A percentile compares a stretch with the other conserved stretches of the same genome.
These are phyloP conservation scores for Metaphire vulgaris DNA, from an alignment of 1,140 invertebrate species.

Conservation along the genomic window DNA sequence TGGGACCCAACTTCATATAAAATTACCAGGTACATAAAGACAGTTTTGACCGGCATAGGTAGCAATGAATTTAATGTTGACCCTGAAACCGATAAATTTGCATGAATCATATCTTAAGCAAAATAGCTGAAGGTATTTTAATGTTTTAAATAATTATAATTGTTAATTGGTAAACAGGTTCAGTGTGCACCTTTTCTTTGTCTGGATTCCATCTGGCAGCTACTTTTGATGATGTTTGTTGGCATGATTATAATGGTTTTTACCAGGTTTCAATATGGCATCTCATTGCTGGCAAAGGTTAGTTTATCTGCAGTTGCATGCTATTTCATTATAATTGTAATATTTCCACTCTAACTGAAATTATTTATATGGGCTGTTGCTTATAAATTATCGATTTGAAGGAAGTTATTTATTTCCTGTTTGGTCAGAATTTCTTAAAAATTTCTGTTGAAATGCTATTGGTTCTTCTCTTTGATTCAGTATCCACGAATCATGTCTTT, in stretches of 20 bases:
- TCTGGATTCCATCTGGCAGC: neutral
- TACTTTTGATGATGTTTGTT: neutral
- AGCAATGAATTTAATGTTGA: neutral
- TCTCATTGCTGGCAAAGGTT: neutral
- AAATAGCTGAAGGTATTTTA: neutral
- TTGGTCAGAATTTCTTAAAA: neutral
- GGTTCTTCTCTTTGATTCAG: slow-evolving; percentile 41
- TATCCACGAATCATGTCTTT: slow-evolving; percentile 68
- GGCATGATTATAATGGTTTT: neutral
- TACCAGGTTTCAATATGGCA: neutral
- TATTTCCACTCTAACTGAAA: neutral
- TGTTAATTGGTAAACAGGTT: neutral
- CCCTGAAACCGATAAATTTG: neutral
- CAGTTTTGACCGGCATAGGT: neutral
- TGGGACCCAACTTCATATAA: too few relatives aligned
- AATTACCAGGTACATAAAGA: too few relatives aligned
- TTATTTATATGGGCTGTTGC: neutral
- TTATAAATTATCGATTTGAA: neutral
- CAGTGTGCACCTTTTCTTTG: neutral
- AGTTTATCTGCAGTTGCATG: neutral
- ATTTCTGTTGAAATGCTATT: neutral
- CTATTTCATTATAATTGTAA: neutral
- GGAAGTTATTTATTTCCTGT: neutral
- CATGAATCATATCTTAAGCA: neutral
- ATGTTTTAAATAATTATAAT: neutral